These are phyloP conservation scores for Philotrypesis tridentata DNA, from an alignment of 1,140 invertebrate species.

Conservation along the genomic window DNA sequence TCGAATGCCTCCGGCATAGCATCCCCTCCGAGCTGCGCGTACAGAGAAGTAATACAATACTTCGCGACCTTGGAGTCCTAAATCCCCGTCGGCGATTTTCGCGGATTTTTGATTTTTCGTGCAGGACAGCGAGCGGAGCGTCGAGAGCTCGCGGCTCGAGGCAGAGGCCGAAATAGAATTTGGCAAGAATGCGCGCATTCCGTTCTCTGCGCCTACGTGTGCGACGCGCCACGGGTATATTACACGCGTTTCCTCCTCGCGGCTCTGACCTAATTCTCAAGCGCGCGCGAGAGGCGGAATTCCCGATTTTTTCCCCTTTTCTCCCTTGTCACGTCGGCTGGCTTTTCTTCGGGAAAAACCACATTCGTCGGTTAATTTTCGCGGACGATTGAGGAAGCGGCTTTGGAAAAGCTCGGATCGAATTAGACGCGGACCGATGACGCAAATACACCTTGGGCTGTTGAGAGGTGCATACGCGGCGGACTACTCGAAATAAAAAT, in stretches of 20 bases:
- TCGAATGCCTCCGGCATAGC: neutral
- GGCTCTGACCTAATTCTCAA: slow-evolving; percentile 30
- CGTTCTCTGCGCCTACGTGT: neutral
- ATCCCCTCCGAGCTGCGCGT: neutral
- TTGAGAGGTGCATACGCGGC: neutral
- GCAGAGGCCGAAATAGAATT: slow-evolving; percentile 47
- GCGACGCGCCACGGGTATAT: neutral
- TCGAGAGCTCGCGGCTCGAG: neutral
- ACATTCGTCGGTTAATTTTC: no score
- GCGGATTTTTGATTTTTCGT: neutral
- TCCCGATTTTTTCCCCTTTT: neutral
- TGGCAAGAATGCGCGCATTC: slow-evolving; percentile 49
- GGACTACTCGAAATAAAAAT: no score
- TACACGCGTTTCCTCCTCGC: neutral
- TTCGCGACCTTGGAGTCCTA: neutral
- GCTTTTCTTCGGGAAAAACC: neutral
- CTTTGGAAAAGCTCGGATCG: no score
- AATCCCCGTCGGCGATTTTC: neutral
- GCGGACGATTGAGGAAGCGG: no score
- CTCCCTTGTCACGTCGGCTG: no score
- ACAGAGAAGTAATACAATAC: neutral
- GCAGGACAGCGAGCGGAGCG: neutral
- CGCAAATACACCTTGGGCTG: no score
- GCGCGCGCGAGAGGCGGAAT: neutral
- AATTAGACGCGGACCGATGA: no score